A percentile compares a stretch with the other conserved stretches of the same genome.
Evolutionary conservation across 2,113 vertebrate species (phyloP).

Genomic region (Amazona vittata): DNA sequence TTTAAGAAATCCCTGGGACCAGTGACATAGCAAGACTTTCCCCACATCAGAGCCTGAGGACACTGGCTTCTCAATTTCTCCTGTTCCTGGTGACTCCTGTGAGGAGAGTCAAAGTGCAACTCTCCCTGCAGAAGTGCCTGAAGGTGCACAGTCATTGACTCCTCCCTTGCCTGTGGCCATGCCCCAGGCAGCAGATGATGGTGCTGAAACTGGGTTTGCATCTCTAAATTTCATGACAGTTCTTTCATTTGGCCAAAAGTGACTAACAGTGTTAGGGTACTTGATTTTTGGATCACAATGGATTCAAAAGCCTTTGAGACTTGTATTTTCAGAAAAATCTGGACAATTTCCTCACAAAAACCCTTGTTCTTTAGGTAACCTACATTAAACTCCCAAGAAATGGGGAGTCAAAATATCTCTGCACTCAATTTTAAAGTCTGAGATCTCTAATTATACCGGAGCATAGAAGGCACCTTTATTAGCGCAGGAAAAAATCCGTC

Average conservation of each 20-base stretch:
- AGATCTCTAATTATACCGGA: background rate
- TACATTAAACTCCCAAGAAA: background rate
- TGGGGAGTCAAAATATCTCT: background rate
- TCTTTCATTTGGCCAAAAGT: background rate
- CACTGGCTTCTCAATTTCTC: background rate
- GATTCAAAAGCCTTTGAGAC: background rate
- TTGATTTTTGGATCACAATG: background rate
- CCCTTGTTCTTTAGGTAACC: background rate
- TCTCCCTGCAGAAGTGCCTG: background rate
- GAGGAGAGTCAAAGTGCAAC: background rate
- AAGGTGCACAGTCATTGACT: background rate
- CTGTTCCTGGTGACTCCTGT: background rate
- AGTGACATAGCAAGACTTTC: background rate
- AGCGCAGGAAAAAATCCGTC: background rate
- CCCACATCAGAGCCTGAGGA: background rate
- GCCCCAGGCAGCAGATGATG: background rate
- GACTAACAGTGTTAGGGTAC: background rate
- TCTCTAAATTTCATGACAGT: background rate
- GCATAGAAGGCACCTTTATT: background rate
- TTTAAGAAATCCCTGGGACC: background rate
- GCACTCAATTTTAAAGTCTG: background rate
- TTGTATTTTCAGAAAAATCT: background rate
- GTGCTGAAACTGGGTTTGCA: background rate
- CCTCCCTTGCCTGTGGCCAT: background rate
- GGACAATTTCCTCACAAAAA: background rate